Conservation (phyloP, 2,113 vertebrate species). For the Saguinus midas region DNA sequence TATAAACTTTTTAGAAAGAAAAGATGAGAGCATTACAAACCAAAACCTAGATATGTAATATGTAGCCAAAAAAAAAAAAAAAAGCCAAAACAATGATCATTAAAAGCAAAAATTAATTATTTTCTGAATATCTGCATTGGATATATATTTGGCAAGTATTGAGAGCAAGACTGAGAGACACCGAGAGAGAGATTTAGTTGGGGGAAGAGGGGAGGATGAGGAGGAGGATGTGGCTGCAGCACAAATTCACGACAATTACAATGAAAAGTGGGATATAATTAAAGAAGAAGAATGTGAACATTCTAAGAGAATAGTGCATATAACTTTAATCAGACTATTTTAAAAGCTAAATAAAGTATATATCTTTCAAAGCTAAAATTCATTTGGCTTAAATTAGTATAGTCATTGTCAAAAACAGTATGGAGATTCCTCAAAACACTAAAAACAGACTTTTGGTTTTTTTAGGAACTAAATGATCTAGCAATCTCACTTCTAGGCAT, state of each 20-base stretch:
- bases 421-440: neutral
- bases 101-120: neutral
- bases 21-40: neutral
- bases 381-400: neutral
- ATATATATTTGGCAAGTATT: neutral
- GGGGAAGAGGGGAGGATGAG: neutral
- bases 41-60: neutral
- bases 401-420: neutral
- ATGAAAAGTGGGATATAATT: neutral
- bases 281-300: neutral
- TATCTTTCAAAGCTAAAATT: neutral
- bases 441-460: neutral
- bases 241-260: neutral
- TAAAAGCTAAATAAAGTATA: neutral
- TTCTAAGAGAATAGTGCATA: neutral
- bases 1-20: neutral
- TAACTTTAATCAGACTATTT: constrained; percentile 18
- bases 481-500: neutral
- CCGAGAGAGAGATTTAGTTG: neutral
- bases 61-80: neutral
- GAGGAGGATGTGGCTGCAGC: neutral
- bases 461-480: neutral
- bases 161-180: neutral
- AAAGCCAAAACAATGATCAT: neutral
- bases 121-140: neutral